Base-by-base conservation (phyloP, 2,113 vertebrate genomes). In the Gnathonemus echidnorhynchus region DNA sequence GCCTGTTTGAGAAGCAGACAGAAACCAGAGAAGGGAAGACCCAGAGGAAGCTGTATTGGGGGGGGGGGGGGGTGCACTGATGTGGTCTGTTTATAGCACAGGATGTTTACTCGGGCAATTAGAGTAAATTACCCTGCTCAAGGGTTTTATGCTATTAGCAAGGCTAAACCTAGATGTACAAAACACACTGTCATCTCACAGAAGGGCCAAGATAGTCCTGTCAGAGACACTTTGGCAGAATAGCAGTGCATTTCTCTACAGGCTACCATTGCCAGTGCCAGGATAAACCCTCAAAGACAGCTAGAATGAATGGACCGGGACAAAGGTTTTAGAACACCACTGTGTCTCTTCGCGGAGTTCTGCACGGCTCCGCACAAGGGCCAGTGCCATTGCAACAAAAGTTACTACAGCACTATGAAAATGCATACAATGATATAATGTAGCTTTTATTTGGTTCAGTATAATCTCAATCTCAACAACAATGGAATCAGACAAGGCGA, bases 101-200 rank as follows among this genome's bases (percentile, higher is more conserved):
- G 85, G 46, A 87, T 87, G 49, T 49, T 87, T 87, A 52, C 85
- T n/a, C 24, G 45, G 39, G 83, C 45, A 85, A 85, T 85, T 85
- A 85, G 45, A 85, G 83, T 48, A 85, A 85, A 85, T 48, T 85
- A 48, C 45, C 42, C 45, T 8, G 42, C 83, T 85, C 83, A n/a
- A 48, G 83, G 83, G 83, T 85, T 85, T 85, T 85, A 85, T 85
- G 19, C 45, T 85, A 85, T 85, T 46, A 85, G 83, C 0, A 3
- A 85, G 21, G 45, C 83, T 85, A 85, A 48, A 48, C 45, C 83
- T 85, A 48, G 45, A 85, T n/a, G 45, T 46, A 48, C 19, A 85
- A 85, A 48, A 85, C 45, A 85, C 7, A 19, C 45, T 48, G 45
- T n/a, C 83, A 85, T 85, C 83, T 85, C 45, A 46, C 21, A 48